Base-by-base conservation (phyloP, 2,888 invertebrate species). In the Rhagium mordax region DNA sequence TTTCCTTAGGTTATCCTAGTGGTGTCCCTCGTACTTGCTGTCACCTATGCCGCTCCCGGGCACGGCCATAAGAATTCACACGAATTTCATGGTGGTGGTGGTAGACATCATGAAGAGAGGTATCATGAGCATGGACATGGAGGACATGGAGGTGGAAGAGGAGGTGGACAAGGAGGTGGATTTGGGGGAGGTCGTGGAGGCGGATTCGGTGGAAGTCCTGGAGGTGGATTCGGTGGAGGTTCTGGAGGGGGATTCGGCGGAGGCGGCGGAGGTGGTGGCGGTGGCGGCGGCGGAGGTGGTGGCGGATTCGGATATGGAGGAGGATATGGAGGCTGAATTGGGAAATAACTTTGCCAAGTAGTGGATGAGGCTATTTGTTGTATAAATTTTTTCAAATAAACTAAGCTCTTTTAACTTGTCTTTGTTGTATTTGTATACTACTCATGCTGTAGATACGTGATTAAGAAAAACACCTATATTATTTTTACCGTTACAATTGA, bases 121-220 rank as follows among this genome's bases (percentile, higher is more conserved):
- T 13, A 33, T 13, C 3, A 33, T 33, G 13, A 13, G 10, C 3
- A 24, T 24, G 24, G 6, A 24, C 6, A 24, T 33, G 3, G n/a
- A n/a, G n/a, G n/a, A 24, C 6, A 24, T 24, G 61, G 61, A 16
- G 47, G 72, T 18, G 74, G 77, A 27, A 53, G 48, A 13, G 74
- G 74, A 66, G 49, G 57, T 10, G 72, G 60, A 15, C 20, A 33
- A 16, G 61, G 41, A 16, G 67, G 51, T 21, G 21, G 41, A 20
- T 71, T 8, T 41, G 74, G 68, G 18, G 21, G 41, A n/a, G 71
- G 71, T 1, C 67, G 71, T n/a, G 66, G 66, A 21, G 66, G 49
- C 0, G 67, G 67, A 8, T 47, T 21, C 7, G 66, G 66, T 8
- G 59, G 66, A 16, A 59, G 66, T 8, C 53, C 53, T 13, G 65